phyloP scores from a whole-genome alignment of 2,888 invertebrate species.

The Drosophila phalerata region DNA sequence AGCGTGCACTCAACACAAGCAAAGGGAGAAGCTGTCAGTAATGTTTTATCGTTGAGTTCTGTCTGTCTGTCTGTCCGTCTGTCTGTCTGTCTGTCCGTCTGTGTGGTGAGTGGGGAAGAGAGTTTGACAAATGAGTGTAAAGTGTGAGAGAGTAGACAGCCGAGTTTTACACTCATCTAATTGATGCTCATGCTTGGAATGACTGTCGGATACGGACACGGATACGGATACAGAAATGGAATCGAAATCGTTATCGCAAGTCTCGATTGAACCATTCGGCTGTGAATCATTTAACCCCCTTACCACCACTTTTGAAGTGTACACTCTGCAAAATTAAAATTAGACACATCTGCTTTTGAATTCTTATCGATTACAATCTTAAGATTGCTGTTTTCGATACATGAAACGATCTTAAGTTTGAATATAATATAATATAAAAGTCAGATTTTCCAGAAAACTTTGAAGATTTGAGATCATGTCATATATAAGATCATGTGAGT shows the following conservation, averaged over 20 bases:
- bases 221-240: neutral
- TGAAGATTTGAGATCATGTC: no score
- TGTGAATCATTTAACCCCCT: constrained; percentile 43
- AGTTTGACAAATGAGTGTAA: neutral
- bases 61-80: constrained; percentile 13
- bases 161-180: constrained; percentile 16
- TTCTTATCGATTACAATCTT: no score
- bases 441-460: no score
- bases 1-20: constrained; percentile 8
- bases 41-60: constrained; percentile 48
- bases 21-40: constrained; percentile 63
- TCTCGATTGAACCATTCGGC: constrained; percentile 15
- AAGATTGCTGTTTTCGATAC: no score
- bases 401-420: no score
- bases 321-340: no score
- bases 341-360: no score
- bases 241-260: neutral
- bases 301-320: neutral
- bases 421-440: no score
- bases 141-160: constrained; percentile 5
- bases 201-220: neutral
- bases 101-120: neutral
- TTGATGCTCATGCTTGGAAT: constrained; percentile 6
- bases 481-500: no score
- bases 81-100: constrained; percentile 5